A percentile compares a stretch with the other conserved stretches of the same genome.
Evolutionary conservation across 2,888 invertebrate genomes (phyloP).

Genomic region (Pogonocherus hispidulus): DNA sequence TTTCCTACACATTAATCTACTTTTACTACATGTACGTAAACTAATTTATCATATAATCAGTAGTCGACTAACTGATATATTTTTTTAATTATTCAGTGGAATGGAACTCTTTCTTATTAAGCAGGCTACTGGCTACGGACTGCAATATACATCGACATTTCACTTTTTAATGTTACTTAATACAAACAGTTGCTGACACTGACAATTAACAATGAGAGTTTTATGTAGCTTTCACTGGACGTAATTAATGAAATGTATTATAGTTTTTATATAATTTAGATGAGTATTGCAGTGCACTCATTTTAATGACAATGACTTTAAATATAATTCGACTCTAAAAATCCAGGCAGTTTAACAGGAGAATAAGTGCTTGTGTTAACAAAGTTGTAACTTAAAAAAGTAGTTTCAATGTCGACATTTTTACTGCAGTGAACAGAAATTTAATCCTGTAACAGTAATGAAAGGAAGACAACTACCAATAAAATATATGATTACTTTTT

Average conservation of each 20-base stretch:
- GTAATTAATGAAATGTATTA: background rate
- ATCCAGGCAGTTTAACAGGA: too few species aligned
- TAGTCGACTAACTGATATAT: background rate
- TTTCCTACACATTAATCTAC: background rate
- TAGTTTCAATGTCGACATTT: too few species aligned
- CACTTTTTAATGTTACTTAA: slow-evolving; percentile 2
- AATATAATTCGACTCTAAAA: too few species aligned
- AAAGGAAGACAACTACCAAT: too few species aligned
- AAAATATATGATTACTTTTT: too few species aligned
- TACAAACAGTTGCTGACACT: background rate
- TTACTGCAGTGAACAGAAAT: too few species aligned
- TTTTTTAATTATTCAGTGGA: background rate
- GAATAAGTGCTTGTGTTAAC: too few species aligned
- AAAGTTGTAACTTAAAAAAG: too few species aligned
- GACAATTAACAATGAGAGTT: background rate
- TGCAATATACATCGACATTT: background rate
- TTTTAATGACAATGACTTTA: too few species aligned
- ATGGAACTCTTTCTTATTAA: background rate
- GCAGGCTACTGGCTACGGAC: background rate
- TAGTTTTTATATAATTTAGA: background rate
- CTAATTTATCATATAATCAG: background rate
- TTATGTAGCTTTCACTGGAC: background rate
- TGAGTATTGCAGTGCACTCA: too few species aligned
- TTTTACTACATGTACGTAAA: background rate
- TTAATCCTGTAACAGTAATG: too few species aligned